These are phyloP conservation scores for Apeltes quadracus DNA, from an alignment of 2,113 vertebrate genomes.

Conservation along the genomic window DNA sequence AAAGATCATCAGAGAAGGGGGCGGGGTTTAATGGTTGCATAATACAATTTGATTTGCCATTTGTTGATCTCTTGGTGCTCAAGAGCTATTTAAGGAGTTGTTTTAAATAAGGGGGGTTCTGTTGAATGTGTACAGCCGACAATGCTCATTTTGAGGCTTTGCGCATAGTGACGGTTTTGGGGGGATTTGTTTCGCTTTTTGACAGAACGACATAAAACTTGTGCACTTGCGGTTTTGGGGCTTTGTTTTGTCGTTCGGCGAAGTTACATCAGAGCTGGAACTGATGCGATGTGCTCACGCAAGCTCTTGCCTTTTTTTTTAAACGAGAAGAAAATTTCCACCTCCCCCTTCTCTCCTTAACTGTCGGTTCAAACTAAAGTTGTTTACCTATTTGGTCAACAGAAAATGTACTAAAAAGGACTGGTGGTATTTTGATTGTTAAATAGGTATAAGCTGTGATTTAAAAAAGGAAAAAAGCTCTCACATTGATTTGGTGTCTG, in stretches of 20 bases:
- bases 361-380: constrained; percentile 60
- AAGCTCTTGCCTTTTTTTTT: constrained; percentile 58
- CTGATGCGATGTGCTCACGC: constrained; percentile 36
- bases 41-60: constrained; percentile 93
- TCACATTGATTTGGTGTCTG: constrained; percentile 70
- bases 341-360: too few relatives aligned
- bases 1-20: constrained; percentile 20
- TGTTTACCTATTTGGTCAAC: constrained; percentile 62
- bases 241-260: constrained; percentile 33
- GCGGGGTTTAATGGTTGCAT: constrained; percentile 77
- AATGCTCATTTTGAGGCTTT: constrained; percentile 85
- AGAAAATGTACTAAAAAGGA: constrained; percentile 72
- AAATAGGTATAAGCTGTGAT: constrained; percentile 78
- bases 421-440: constrained; percentile 37
- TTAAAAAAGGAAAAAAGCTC: constrained; percentile 77
- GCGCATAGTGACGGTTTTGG: constrained; percentile 75
- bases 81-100: constrained; percentile 86
- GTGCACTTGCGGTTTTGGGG: constrained; percentile 25
- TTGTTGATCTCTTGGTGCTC: constrained; percentile 85
- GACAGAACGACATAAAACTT: constrained; percentile 57
- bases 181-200: constrained; percentile 61
- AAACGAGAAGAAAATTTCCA: constrained; percentile 23
- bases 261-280: constrained; percentile 64
- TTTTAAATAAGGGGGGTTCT: constrained; percentile 77
- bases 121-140: constrained; percentile 83